A percentile compares a stretch with the other conserved stretches of the same genome.
phyloP scores from a whole-genome alignment of 2,113 vertebrate genomes.

The Cyprinus carpio region DNA sequence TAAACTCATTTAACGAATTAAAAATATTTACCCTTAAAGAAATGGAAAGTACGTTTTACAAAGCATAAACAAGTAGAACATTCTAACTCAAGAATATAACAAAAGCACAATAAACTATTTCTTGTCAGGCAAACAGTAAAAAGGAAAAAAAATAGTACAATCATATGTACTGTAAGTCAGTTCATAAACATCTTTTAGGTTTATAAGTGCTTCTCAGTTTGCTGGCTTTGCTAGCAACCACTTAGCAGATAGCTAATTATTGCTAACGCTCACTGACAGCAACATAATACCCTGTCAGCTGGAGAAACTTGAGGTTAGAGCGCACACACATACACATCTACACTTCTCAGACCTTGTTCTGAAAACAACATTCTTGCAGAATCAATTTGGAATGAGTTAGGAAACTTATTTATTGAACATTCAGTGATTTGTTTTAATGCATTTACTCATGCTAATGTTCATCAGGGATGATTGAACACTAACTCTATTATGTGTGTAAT shows the following conservation, averaged over 20 bases:
- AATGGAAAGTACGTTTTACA: too few species aligned
- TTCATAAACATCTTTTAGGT: neutral
- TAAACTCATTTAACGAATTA: neutral
- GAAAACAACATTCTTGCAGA: neutral
- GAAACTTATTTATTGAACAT: neutral
- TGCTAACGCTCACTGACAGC: neutral
- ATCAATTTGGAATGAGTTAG: conserved; percentile 41
- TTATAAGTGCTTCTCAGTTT: conserved; percentile 7
- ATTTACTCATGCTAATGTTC: neutral
- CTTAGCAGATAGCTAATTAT: neutral
- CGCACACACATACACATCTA: conserved; percentile 46
- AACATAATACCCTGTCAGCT: conserved; percentile 6
- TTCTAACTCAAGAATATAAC: neutral
- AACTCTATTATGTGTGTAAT: neutral
- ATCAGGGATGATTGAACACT: too few species aligned
- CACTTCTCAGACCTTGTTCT: neutral
- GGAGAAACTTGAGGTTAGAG: conserved; percentile 52
- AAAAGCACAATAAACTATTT: too few species aligned
- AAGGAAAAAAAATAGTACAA: neutral
- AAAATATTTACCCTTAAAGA: neutral
- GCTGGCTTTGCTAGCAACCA: neutral
- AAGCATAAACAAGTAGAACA: neutral
- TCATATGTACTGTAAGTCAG: neutral
- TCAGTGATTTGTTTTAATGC: neutral
- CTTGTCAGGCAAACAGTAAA: too few species aligned